Percentiles rank a stretch among this genome's conserved stretches.
These are phyloP conservation scores for Hipparchia sbordonii DNA, from an alignment of 2,888 invertebrate species.

Conservation along the genomic window DNA sequence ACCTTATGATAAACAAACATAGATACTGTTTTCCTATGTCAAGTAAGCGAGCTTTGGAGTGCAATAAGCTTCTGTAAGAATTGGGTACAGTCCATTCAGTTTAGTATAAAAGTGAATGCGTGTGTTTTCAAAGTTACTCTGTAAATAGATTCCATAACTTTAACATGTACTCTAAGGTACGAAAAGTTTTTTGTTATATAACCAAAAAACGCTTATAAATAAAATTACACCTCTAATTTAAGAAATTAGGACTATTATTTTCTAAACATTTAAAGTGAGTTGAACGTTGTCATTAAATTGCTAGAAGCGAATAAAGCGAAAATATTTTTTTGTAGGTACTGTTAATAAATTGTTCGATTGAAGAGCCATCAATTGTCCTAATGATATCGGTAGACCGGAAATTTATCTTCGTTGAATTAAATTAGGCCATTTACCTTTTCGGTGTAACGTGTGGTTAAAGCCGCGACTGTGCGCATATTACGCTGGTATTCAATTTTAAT, in stretches of 20 bases:
- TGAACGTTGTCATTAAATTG: neutral
- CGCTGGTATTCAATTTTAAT: no score
- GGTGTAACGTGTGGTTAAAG: no score
- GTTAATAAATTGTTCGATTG: neutral
- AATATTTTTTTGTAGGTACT: neutral
- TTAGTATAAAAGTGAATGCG: slow-evolving; percentile 71
- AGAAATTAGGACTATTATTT: neutral
- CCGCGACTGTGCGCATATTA: no score
- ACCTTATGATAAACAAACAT: slow-evolving; percentile 38
- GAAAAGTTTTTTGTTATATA: slow-evolving; percentile 22
- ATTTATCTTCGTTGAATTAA: slow-evolving; percentile 2
- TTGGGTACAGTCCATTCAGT: slow-evolving; percentile 62
- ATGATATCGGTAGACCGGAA: slow-evolving; percentile 3
- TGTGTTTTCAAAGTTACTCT: slow-evolving; percentile 61
- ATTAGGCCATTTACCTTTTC: slow-evolving; percentile 1
- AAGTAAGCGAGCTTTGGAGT: slow-evolving; percentile 36
- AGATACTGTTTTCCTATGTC: slow-evolving; percentile 44
- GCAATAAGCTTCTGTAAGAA: slow-evolving; percentile 57
- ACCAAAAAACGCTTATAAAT: neutral
- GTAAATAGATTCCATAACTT: slow-evolving; percentile 53
- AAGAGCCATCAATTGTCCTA: neutral
- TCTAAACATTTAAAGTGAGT: neutral
- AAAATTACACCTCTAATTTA: neutral
- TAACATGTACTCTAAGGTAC: slow-evolving; percentile 72
- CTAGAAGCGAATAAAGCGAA: neutral